These are phyloP conservation scores for Cataglyphis albicans DNA, from an alignment of 2,888 invertebrate genomes.

Conservation along the genomic window DNA sequence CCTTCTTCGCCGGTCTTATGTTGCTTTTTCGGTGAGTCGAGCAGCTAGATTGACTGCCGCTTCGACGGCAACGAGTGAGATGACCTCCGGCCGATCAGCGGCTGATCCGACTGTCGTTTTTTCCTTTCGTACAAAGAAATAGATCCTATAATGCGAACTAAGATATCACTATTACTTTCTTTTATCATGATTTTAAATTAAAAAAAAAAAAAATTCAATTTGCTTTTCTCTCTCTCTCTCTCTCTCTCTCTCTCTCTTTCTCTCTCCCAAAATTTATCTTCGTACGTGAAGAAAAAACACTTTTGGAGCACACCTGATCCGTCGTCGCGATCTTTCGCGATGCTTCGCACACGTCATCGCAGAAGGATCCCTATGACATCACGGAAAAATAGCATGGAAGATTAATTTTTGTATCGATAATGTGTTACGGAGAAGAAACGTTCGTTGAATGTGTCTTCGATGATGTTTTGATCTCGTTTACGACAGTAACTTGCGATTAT, in stretches of 20 bases:
- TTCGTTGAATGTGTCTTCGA: background rate
- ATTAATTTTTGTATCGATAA: background rate
- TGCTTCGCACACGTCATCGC: slow-evolving; percentile 27
- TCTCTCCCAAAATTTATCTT: background rate
- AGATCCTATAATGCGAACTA: background rate
- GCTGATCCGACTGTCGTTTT: slow-evolving; percentile 36
- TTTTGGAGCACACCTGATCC: slow-evolving; percentile 36
- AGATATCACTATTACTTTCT: background rate
- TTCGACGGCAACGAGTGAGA: slow-evolving; percentile 51
- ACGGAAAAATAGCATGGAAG: background rate
- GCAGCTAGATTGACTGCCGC: slow-evolving; percentile 78
- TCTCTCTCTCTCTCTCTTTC: background rate
- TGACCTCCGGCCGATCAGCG: slow-evolving; percentile 38
- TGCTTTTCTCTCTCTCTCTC: too few species aligned
- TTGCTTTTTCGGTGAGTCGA: slow-evolving; percentile 95
- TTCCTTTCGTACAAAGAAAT: slow-evolving; percentile 11
- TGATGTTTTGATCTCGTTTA: background rate
- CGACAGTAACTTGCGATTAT: background rate
- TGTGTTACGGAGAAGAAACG: background rate
- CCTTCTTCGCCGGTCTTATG: slow-evolving; percentile 96
- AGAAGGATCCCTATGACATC: background rate
- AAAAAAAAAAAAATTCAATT: background rate
- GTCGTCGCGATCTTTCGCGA: slow-evolving; percentile 42
- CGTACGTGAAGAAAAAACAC: background rate
- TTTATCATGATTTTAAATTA: background rate